Evolutionary conservation across 2,888 invertebrate species (phyloP), one percentile per base, ranked within the genome.

Genomic region (Mylabris sibirica): DNA sequence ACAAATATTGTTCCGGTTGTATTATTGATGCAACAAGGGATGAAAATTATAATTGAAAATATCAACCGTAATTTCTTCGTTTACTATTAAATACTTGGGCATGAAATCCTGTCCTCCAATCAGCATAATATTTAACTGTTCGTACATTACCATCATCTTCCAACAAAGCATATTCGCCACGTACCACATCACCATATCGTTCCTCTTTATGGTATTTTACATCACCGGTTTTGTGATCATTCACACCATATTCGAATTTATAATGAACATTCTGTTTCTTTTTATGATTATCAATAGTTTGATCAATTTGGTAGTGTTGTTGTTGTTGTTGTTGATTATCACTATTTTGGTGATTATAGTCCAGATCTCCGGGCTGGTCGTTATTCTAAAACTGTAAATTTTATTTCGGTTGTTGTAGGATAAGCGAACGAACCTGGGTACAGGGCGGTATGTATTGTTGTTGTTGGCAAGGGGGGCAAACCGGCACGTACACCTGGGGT

Each of bases 21-120:
- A 4, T 30, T 30, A 8, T 30, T 30, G n/a, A n/a, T n/a, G n/a
- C n/a, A n/a, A 38, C 12, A 38, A n/a, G n/a, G n/a, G n/a, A 38
- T 38, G 38, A 2, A 3, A 38, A 38, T 38, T 3, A 34, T 5
- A 4, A 38, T 12, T 3, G 3, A 12, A 14, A 17, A 17, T 17
- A 44, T 49, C 49, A 49, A 20, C 49, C 6, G 9, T 11, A 20
- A 49, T 22, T 20, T 49, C 11, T 11, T 24, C 4, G 12, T 24
- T 53, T 53, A 53, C 53, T 53, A 53, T 92, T 91, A 83, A 87
- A 89, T 62, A 92, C 91, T 80, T 89, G 87, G 69, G 92, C 92
- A 82, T 92, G 92, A 87, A 93, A 93, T 79, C 92, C 92, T 76
- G 90, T 92, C 84, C 92, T 90, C 92, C 92, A 92, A 83, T 93